phyloP scores from a whole-genome alignment of 2,888 invertebrate species.

The Octonoba sinensis region DNA sequence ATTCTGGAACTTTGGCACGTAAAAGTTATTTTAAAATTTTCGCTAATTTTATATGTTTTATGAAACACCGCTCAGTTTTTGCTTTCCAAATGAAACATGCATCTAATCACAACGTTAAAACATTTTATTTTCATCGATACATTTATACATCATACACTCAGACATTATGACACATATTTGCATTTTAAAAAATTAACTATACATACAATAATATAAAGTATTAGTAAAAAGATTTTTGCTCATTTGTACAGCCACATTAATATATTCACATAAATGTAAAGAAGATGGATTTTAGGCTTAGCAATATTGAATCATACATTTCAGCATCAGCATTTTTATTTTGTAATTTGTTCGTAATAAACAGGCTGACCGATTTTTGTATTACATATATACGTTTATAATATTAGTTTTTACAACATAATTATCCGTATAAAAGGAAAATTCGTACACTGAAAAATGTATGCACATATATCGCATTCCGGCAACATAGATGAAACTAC shows the following conservation, averaged over 20 bases:
- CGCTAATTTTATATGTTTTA: too few relatives aligned
- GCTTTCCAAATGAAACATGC: too few relatives aligned
- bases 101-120: conserved; percentile 38
- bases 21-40: too few relatives aligned
- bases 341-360: too few relatives aligned
- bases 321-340: neutral
- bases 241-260: conserved; percentile 59
- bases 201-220: conserved; percentile 35
- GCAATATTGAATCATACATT: neutral
- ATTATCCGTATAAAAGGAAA: too few relatives aligned
- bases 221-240: conserved; percentile 42
- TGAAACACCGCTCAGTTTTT: too few relatives aligned
- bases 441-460: too few relatives aligned
- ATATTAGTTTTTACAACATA: neutral
- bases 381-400: neutral
- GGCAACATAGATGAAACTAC: too few relatives aligned
- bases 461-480: too few relatives aligned
- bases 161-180: conserved; percentile 12
- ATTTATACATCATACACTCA: conserved; percentile 25
- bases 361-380: neutral
- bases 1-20: too few relatives aligned
- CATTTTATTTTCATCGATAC: conserved; percentile 33
- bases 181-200: conserved; percentile 23
- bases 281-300: neutral
- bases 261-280: conserved; percentile 3